Conservation (phyloP, 1,140 invertebrate species). For the Aphis gossypii region DNA sequence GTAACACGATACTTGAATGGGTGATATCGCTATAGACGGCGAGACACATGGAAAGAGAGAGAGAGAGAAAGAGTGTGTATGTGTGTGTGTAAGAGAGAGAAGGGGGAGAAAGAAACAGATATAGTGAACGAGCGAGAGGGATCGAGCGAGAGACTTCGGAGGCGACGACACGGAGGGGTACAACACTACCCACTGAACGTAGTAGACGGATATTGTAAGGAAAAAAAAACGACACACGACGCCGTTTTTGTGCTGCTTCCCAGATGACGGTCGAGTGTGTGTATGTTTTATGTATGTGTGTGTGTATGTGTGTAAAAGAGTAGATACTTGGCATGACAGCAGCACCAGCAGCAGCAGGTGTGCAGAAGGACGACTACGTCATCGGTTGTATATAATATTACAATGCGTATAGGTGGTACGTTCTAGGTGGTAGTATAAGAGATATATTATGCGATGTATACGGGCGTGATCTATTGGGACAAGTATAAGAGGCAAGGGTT, state of each 20-base stretch:
- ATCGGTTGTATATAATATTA: constrained; percentile 46
- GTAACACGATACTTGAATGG: constrained; percentile 49
- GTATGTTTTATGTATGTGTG: not conserved
- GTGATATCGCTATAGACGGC: constrained; percentile 8
- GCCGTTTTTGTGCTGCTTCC: constrained; percentile 50
- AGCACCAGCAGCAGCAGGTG: constrained; percentile 46
- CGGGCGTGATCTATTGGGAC: constrained; percentile 27
- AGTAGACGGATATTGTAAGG: constrained; percentile 3
- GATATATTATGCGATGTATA: not conserved
- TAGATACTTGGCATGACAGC: constrained; percentile 33
- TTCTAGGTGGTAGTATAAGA: constrained; percentile 18
- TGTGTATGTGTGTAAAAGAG: not conserved
- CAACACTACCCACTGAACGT: constrained; percentile 26
- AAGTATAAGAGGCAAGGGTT: not conserved
- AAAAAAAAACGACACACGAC: constrained; percentile 39
- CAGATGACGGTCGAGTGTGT: constrained; percentile 26
- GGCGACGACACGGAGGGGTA: constrained; percentile 32
- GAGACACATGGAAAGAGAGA: not conserved
- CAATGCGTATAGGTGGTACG: constrained; percentile 10
- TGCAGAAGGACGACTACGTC: constrained; percentile 48
- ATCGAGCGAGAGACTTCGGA: not conserved
- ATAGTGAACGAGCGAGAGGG: not conserved
- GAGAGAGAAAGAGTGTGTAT: not conserved
- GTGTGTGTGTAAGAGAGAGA: not conserved
- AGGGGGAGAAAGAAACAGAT: not conserved